Evolutionary conservation across 2,113 vertebrate species (phyloP).

Genomic region (Sterrhoptilus dennistouni): DNA sequence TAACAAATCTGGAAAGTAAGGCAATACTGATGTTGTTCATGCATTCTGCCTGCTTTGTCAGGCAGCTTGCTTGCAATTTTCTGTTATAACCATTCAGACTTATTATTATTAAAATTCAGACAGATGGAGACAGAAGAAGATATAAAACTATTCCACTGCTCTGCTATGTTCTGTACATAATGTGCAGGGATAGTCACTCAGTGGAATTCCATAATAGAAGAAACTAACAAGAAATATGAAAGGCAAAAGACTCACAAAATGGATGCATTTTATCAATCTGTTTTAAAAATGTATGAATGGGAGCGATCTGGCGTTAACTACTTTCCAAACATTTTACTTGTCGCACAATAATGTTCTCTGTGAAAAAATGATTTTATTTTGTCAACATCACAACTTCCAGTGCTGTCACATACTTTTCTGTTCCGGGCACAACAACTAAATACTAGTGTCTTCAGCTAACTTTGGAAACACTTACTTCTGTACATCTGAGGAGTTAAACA

Average conservation of each 20-base stretch:
- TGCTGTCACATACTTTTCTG: background rate
- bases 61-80: background rate
- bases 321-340: background rate
- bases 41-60: background rate
- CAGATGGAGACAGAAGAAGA: background rate
- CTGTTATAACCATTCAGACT: background rate
- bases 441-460: background rate
- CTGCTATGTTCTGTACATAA: background rate
- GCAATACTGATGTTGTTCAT: background rate
- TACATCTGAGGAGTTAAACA: background rate
- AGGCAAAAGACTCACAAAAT: background rate
- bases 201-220: background rate
- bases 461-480: background rate
- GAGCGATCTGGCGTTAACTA: background rate
- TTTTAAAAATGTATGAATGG: constrained; percentile 18
- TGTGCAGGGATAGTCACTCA: background rate
- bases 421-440: background rate
- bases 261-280: background rate
- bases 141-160: background rate
- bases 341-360: background rate
- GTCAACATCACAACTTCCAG: background rate
- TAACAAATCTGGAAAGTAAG: background rate
- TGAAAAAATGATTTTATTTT: constrained; percentile 25
- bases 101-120: constrained; percentile 3
- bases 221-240: constrained; percentile 37